Percentiles rank a stretch among this genome's conserved stretches.
These are phyloP conservation scores for Steinernema hermaphroditum DNA, from an alignment of 2,888 invertebrate species.

Conservation along the genomic window DNA sequence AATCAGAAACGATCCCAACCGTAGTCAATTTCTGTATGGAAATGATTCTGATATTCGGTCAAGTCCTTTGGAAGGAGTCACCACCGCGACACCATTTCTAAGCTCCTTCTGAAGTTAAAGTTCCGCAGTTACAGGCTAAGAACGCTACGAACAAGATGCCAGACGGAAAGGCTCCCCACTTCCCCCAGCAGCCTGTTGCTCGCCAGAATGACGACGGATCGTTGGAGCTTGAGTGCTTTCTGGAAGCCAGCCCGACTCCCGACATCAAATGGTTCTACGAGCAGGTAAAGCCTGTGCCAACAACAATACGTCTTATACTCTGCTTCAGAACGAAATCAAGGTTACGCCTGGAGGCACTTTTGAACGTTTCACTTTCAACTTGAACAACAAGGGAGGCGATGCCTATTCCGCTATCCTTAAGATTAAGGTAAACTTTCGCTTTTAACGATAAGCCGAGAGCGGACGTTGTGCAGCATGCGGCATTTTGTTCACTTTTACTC, in stretches of 20 bases:
- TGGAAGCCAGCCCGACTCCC: conserved; percentile 65
- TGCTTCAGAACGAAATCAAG: no score
- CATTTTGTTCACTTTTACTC: neutral
- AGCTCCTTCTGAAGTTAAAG: no score
- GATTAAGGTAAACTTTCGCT: conserved; percentile 60
- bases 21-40: neutral
- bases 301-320: no score
- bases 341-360: neutral
- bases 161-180: conserved; percentile 67
- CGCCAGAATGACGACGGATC: conserved; percentile 67
- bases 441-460: neutral
- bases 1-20: neutral
- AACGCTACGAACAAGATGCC: conserved; percentile 51
- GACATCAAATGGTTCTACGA: conserved; percentile 67
- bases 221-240: conserved; percentile 66
- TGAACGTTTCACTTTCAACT: conserved; percentile 59
- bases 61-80: neutral
- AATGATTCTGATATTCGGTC: neutral
- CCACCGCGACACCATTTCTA: no score
- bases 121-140: neutral
- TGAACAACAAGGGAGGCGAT: conserved; percentile 64
- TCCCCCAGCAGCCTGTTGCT: conserved; percentile 67
- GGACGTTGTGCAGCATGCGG: neutral
- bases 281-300: no score
- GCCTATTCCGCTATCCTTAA: conserved; percentile 65